phyloP scores from a whole-genome alignment of 1,140 invertebrate species.

The Temnothorax longispinosus region DNA sequence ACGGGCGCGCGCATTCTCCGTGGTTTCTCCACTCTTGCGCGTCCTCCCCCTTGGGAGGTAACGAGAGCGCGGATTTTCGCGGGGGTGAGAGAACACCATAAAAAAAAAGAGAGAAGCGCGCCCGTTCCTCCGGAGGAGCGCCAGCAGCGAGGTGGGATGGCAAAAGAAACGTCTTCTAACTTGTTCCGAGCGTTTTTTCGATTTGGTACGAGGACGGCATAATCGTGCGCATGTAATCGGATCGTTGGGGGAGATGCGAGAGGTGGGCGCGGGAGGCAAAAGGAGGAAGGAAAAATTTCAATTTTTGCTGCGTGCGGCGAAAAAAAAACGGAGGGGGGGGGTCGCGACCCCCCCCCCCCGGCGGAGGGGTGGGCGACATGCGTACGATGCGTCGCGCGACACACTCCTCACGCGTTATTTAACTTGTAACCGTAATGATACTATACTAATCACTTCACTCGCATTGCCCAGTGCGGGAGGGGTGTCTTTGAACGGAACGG shows the following conservation, averaged over 20 bases:
- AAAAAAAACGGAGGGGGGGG: not conserved
- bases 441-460: constrained; percentile 69
- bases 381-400: constrained; percentile 35
- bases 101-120: constrained; percentile 11
- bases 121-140: constrained; percentile 6
- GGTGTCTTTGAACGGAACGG: constrained; percentile 75
- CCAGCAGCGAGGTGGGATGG: constrained; percentile 72
- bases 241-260: too few relatives aligned
- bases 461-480: constrained; percentile 38
- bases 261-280: too few relatives aligned
- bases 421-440: constrained; percentile 74
- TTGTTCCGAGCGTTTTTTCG: constrained; percentile 71
- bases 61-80: not conserved
- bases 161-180: constrained; percentile 77
- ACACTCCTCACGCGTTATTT: constrained; percentile 61
- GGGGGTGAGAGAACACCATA: not conserved
- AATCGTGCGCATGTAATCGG: constrained; percentile 6
- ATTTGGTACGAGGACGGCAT: constrained; percentile 59
- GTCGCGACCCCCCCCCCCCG: not conserved
- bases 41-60: not conserved
- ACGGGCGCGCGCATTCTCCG: too few relatives aligned
- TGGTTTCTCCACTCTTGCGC: not conserved
- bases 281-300: not conserved
- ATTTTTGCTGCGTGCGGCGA: not conserved
- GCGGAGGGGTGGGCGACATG: not conserved